Conservation (phyloP, 2,797 vertebrate species). For the Gallinago nigripennis region DNA sequence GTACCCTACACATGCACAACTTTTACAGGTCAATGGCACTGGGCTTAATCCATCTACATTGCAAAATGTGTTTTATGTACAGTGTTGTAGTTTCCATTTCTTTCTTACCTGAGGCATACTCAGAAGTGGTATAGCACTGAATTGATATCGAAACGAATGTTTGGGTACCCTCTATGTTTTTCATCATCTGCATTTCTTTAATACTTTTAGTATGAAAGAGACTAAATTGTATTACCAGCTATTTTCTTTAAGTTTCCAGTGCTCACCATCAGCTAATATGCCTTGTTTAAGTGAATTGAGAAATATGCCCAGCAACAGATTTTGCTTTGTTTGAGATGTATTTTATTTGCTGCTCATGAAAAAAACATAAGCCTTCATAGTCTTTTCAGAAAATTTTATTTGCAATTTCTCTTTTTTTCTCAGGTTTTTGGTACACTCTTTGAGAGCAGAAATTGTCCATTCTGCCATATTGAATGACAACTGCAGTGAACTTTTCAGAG, state of each 20-base stretch:
- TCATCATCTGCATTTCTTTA: not conserved
- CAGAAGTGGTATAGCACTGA: not conserved
- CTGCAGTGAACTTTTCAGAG: not conserved
- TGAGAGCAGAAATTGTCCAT: not conserved
- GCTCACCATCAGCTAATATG: not conserved
- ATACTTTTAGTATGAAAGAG: not conserved
- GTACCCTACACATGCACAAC: not conserved
- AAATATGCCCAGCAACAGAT: not conserved
- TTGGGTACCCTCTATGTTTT: not conserved
- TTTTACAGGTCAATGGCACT: not conserved
- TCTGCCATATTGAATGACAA: not conserved
- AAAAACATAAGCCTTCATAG: not conserved
- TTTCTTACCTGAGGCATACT: not conserved
- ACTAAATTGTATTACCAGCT: not conserved
- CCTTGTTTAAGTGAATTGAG: not conserved
- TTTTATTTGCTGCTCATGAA: not conserved
- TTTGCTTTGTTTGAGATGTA: not conserved
- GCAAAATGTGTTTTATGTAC: not conserved
- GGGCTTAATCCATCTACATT: not conserved
- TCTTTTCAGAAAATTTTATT: not conserved
- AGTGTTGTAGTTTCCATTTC: not conserved
- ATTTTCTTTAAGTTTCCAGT: not conserved
- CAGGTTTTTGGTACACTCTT: not conserved
- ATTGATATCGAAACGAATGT: not conserved
- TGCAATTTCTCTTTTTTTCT: not conserved